A percentile compares a stretch with the other conserved stretches of the same genome.
Evolutionary conservation across 2,888 invertebrate species (phyloP).

Genomic region (Trichogramma dendrolimi): DNA sequence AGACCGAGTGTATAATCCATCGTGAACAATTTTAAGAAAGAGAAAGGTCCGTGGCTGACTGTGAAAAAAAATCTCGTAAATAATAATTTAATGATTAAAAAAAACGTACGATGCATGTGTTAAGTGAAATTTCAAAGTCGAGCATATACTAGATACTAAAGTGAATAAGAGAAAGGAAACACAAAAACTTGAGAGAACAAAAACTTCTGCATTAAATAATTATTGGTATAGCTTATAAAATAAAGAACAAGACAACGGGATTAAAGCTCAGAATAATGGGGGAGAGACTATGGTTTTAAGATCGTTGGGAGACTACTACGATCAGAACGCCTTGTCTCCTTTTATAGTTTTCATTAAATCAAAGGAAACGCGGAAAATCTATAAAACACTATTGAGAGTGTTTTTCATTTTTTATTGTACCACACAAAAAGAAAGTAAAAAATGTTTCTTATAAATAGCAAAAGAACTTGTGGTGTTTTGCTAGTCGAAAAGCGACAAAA

Average conservation of each 20-base stretch:
- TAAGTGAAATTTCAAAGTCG: conserved; percentile 35
- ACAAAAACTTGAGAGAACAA: conserved; percentile 18
- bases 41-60: conserved; percentile 38
- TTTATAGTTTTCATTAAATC: conserved; percentile 11
- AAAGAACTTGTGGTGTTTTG: conserved; percentile 21
- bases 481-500: conserved; percentile 16
- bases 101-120: conserved; percentile 48
- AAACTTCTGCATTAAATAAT: not conserved
- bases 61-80: conserved; percentile 30
- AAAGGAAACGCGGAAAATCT: not conserved
- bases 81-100: conserved; percentile 24
- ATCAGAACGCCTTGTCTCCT: conserved; percentile 23
- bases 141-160: conserved; percentile 26
- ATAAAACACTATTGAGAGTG: too few relatives aligned
- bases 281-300: conserved; percentile 27
- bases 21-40: conserved; percentile 1
- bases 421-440: conserved; percentile 9
- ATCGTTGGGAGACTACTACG: conserved; percentile 25
- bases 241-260: conserved; percentile 18
- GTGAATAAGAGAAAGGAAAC: conserved; percentile 16
- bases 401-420: not conserved
- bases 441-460: conserved; percentile 18
- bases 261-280: conserved; percentile 19
- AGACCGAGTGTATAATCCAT: conserved; percentile 26
- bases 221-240: conserved; percentile 16